A percentile compares a stretch with the other conserved stretches of the same genome.
Evolutionary conservation across 2,888 invertebrate species (phyloP).

Genomic region (Chromoteleia sp.): DNA sequence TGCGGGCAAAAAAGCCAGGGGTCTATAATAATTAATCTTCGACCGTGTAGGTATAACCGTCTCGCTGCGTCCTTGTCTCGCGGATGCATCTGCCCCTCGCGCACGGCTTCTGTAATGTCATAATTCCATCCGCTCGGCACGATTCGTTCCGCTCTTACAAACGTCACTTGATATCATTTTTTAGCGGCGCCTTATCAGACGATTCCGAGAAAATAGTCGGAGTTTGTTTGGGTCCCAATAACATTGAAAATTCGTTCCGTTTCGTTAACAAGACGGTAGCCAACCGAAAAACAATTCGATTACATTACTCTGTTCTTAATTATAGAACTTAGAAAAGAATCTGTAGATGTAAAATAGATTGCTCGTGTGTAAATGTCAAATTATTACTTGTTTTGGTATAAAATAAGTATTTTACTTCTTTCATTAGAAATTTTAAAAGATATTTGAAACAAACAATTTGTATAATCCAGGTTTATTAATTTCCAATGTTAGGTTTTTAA

Average conservation of each 20-base stretch:
- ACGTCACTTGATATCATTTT: constrained; percentile 68
- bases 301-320: too few relatives aligned
- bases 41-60: constrained; percentile 75
- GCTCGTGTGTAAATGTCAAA: too few relatives aligned
- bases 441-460: too few relatives aligned
- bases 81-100: constrained; percentile 63
- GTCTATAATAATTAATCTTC: constrained; percentile 85
- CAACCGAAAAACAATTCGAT: too few relatives aligned
- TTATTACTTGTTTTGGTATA: too few relatives aligned
- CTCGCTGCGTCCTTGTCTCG: constrained; percentile 60
- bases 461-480: too few relatives aligned
- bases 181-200: constrained; percentile 51
- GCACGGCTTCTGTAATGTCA: constrained; percentile 64
- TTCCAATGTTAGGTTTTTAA: too few relatives aligned
- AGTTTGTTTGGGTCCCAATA: too few relatives aligned
- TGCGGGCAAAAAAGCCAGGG: constrained; percentile 83
- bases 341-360: too few relatives aligned
- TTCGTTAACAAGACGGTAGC: constrained; percentile 5
- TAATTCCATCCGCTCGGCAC: constrained; percentile 54
- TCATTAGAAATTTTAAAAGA: too few relatives aligned
- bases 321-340: too few relatives aligned
- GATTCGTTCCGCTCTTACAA: constrained; percentile 59
- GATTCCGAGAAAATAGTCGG: constrained; percentile 27
- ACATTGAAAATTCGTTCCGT: constrained; percentile 23
- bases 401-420: too few relatives aligned